Percentiles rank a stretch among this genome's conserved stretches.
Evolutionary conservation across 2,113 vertebrate genomes (phyloP).

Genomic region (Etia nguti): DNA sequence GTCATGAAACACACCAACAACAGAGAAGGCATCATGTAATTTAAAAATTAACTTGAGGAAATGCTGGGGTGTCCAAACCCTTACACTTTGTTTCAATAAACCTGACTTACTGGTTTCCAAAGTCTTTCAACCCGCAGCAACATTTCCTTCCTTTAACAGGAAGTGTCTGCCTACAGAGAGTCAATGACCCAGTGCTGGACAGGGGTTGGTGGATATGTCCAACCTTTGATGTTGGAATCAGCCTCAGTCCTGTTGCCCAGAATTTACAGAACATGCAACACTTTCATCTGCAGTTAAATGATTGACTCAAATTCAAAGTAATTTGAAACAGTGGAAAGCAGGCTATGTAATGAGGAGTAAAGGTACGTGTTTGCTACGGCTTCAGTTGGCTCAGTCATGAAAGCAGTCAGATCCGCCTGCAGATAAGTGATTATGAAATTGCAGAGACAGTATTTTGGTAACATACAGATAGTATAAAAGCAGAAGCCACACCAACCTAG

Average conservation of each 20-base stretch:
- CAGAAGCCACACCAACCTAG: neutral
- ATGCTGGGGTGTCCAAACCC: accelerated
- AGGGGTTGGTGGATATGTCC: neutral
- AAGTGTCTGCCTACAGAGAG: neutral
- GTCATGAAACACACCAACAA: neutral
- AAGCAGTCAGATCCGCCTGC: neutral
- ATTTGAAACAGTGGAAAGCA: neutral
- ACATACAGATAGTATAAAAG: neutral
- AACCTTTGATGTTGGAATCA: neutral
- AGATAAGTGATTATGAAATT: neutral
- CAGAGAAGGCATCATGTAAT: neutral
- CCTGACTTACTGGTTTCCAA: neutral
- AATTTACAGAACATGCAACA: neutral
- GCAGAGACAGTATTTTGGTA: neutral
- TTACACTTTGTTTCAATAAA: neutral
- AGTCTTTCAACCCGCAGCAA: neutral
- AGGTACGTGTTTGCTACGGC: accelerated
- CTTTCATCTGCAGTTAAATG: neutral
- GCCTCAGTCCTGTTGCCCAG: neutral
- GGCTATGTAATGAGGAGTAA: neutral
- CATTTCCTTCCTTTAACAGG: neutral
- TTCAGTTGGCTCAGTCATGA: neutral
- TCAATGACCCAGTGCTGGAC: neutral
- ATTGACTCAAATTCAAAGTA: neutral
- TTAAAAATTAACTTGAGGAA: neutral